A percentile compares a stretch with the other conserved stretches of the same genome.
Evolutionary conservation across 2,888 invertebrate species (phyloP).

Genomic region (Mechanitis messenoides): DNA sequence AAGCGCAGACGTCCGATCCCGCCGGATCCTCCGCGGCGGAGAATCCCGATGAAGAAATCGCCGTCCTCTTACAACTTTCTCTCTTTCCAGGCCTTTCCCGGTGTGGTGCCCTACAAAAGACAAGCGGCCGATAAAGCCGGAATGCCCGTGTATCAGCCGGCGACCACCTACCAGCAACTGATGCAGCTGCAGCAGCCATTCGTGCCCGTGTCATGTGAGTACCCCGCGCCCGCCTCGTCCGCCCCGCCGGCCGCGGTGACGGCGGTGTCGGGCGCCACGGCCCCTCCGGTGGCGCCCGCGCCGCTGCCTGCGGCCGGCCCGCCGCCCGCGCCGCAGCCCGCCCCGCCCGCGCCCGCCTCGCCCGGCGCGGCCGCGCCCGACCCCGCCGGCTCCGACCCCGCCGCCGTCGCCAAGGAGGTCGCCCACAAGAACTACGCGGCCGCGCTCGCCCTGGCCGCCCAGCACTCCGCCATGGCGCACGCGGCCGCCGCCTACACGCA

Average conservation of each 20-base stretch:
- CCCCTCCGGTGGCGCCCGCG: conserved; percentile 42
- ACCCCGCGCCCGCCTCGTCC: conserved; percentile 84
- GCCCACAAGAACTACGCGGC: conserved; percentile 90
- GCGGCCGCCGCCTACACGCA: conserved; percentile 67
- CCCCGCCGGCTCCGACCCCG: conserved; percentile 72
- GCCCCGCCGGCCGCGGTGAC: conserved; percentile 75
- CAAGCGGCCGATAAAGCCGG: conserved; percentile 97
- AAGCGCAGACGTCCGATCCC: conserved; percentile 9
- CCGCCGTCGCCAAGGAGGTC: conserved; percentile 85
- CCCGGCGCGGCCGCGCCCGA: conserved; percentile 31
- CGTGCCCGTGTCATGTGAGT: conserved; percentile 99
- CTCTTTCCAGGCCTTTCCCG: conserved; percentile 88
- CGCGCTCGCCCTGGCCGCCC: conserved; percentile 74
- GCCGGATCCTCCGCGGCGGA: no score
- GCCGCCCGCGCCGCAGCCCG: conserved; percentile 54
- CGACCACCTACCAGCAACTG: conserved; percentile 95
- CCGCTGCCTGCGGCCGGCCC: conserved; percentile 43
- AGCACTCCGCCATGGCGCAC: conserved; percentile 61
- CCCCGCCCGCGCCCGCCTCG: conserved; percentile 77
- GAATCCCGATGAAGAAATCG: neutral
- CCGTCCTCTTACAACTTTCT: conserved; percentile 15
- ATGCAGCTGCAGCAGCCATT: conserved; percentile 96
- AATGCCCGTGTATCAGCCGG: conserved; percentile 96
- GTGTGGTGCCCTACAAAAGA: conserved; percentile 97
- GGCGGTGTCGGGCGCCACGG: conserved; percentile 42